phyloP scores from a whole-genome alignment of 2,113 vertebrate species.

The Barnardius zonarius region DNA sequence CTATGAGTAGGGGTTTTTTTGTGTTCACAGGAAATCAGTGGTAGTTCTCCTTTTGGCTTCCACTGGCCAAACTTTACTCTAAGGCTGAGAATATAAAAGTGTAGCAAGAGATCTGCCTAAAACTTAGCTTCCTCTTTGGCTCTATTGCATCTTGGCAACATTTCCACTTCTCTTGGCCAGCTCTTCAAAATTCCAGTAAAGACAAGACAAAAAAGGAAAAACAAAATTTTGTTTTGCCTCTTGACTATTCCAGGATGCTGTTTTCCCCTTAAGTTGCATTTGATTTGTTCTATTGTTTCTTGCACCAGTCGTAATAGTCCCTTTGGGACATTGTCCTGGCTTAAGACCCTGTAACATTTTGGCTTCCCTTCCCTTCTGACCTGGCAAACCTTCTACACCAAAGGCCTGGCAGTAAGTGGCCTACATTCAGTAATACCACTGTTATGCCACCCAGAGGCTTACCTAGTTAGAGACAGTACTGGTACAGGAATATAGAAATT shows the following conservation, averaged over 20 bases:
- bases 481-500: neutral
- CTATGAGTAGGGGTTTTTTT: neutral
- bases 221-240: neutral
- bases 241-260: neutral
- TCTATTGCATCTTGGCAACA: neutral
- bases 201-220: neutral
- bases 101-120: neutral
- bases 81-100: neutral
- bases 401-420: neutral
- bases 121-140: conserved; percentile 35
- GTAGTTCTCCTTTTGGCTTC: conserved; percentile 16
- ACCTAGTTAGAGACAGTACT: neutral
- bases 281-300: neutral
- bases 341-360: neutral
- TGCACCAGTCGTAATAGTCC: neutral
- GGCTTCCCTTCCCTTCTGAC: neutral
- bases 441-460: neutral
- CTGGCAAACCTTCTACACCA: neutral
- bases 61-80: neutral
- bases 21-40: neutral
- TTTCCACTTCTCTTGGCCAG: neutral
- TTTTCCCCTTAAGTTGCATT: neutral
- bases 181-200: neutral
- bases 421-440: neutral
- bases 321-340: neutral